Evolutionary conservation across 2,888 invertebrate genomes (phyloP), one percentile per base, ranked within the genome.

Genomic region (Heliconius cydno): DNA sequence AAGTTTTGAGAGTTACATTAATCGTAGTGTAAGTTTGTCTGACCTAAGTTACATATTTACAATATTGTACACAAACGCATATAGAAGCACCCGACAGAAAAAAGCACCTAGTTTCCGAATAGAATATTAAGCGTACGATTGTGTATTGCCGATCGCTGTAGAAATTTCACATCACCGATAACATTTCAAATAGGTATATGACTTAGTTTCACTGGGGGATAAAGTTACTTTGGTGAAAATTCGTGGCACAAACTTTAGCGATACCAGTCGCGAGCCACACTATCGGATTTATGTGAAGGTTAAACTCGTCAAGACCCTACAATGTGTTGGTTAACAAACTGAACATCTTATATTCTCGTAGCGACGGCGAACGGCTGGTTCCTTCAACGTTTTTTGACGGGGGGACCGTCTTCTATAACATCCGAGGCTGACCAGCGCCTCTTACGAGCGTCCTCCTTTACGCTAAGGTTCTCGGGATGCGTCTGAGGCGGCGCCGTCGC

Each of bases 391-490:
- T 94, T 95, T 84, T 94, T 94, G 80, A 89, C 88, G 25, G 93
- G 93, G n/a, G 92, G 93, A 75, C 89, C 90, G 84, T 93, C 93
- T 82, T 94, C 93, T 84, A 88, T 86, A 70, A 91, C 90, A 86
- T 96, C 96, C 22, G 96, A 95, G 76, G 96, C 96, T 25, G 96
- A 96, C 96, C 96, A 96, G 81, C 96, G 91, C 70, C 96, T 91
- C 85, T 96, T 96, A 82, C 95, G 92, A 30, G 94, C 90, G 87
- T 95, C 95, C 81, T 95, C 95, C 74, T 95, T 94, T 9, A 95
- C 94, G 87, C 95, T 95, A 83, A 95, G 92, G 92, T 95, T 95
- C 83, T 95, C 95, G 9, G 95, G 95, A 83, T 95, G 93, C 72
- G 94, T 94, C 81, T 94, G 94, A 1, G 92, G 94, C 0, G 93